Evolutionary conservation across 1,140 invertebrate genomes (phyloP).

Genomic region (Lycorma delicatula): DNA sequence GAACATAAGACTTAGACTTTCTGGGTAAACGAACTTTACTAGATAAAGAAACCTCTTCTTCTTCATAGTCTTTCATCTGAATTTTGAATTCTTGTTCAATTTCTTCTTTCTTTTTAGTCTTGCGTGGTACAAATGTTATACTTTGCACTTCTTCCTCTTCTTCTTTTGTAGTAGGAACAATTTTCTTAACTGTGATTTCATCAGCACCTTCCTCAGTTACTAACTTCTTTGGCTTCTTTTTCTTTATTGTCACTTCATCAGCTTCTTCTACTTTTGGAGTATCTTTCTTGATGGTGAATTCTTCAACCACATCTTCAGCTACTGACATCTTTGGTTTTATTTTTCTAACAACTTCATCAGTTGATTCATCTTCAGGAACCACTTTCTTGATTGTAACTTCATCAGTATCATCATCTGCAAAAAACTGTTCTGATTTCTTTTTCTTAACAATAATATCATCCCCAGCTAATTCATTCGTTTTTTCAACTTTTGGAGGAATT

Average conservation of each 20-base stretch:
- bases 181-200: constrained; percentile 61
- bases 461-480: constrained; percentile 32
- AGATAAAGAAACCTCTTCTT: constrained; percentile 76
- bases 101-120: constrained; percentile 61
- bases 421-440: constrained; percentile 33
- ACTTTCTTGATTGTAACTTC: constrained; percentile 41
- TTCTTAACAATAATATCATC: constrained; percentile 35
- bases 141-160: constrained; percentile 19
- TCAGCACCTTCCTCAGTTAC: constrained; percentile 34
- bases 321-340: constrained; percentile 24
- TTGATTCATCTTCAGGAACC: constrained; percentile 36
- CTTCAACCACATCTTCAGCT: constrained; percentile 28
- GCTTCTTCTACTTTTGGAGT: constrained; percentile 34
- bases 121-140: constrained; percentile 27
- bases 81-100: constrained; percentile 81
- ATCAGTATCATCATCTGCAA: constrained; percentile 38
- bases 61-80: constrained; percentile 69
- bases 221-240: constrained; percentile 28
- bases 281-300: constrained; percentile 26
- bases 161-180: constrained; percentile 28
- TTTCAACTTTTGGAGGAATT: constrained; percentile 25
- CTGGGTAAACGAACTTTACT: constrained; percentile 69
- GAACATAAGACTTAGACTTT: constrained; percentile 63
- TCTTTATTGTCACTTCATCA: constrained; percentile 26
- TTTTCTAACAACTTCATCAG: constrained; percentile 38